phyloP scores from a whole-genome alignment of 2,113 vertebrate genomes.

The Axis porcinus region DNA sequence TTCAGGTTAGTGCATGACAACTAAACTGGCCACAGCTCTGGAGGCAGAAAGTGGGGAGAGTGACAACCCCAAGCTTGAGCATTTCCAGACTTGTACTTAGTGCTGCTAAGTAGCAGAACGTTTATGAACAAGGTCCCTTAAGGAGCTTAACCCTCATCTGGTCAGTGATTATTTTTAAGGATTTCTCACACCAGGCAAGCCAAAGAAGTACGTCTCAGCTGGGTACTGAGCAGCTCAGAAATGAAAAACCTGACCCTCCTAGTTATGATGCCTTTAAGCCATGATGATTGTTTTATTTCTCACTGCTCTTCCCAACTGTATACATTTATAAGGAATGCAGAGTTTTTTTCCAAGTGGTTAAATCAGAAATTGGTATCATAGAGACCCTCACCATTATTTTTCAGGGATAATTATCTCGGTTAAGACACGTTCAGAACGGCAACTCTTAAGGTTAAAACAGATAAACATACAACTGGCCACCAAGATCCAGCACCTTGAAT shows the following conservation, averaged over 20 bases:
- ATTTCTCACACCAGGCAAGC: background rate
- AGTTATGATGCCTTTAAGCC: background rate
- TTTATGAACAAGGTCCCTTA: background rate
- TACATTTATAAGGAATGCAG: background rate
- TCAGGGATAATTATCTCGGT: conserved; percentile 93
- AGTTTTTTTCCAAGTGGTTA: background rate
- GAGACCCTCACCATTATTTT: conserved; percentile 23
- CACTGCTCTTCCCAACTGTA: background rate
- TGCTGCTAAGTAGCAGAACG: background rate
- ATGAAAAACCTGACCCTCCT: too few relatives aligned
- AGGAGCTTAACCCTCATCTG: background rate
- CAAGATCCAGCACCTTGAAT: conserved; percentile 88
- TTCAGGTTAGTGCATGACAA: background rate
- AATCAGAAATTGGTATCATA: background rate
- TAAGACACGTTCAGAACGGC: conserved; percentile 89
- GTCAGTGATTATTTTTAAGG: background rate
- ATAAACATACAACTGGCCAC: conserved; percentile 87
- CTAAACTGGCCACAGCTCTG: background rate
- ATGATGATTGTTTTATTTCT: too few relatives aligned
- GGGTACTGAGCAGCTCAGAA: background rate
- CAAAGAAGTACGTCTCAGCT: background rate
- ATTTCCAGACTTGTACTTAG: too few relatives aligned
- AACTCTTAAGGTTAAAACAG: conserved; percentile 87
- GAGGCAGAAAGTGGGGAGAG: background rate
- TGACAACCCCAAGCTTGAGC: background rate